A percentile compares a stretch with the other conserved stretches of the same genome.
phyloP scores from a whole-genome alignment of 2,113 vertebrate species.

The Scolopax mira region DNA sequence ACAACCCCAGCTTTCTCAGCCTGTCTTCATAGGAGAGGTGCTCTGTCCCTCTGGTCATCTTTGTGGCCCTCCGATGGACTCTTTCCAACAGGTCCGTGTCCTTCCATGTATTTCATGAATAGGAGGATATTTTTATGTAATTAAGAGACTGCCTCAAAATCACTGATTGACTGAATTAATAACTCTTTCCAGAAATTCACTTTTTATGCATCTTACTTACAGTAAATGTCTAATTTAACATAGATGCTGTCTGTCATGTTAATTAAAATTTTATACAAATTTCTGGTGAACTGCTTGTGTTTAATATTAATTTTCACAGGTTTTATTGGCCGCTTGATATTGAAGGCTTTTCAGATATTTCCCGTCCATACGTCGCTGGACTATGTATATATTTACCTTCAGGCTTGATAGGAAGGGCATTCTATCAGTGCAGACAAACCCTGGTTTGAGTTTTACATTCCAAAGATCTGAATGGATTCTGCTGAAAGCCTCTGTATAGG shows the following conservation, averaged over 20 bases:
- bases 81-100: too few relatives aligned
- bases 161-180: neutral
- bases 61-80: too few relatives aligned
- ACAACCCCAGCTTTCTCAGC: too few relatives aligned
- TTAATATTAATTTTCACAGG: neutral
- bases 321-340: neutral
- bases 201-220: neutral
- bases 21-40: too few relatives aligned
- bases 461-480: constrained; percentile 8
- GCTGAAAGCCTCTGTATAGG: neutral
- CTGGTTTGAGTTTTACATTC: neutral
- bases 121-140: neutral
- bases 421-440: constrained; percentile 13
- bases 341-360: neutral
- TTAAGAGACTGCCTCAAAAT: neutral
- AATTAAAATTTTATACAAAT: neutral
- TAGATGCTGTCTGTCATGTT: neutral
- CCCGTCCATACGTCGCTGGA: neutral
- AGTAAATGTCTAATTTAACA: neutral
- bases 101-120: neutral
- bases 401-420: neutral
- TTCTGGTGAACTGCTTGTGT: neutral
- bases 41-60: too few relatives aligned
- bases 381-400: neutral
- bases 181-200: neutral